A percentile compares a stretch with the other conserved stretches of the same genome.
Evolutionary conservation across 2,888 invertebrate species (phyloP).

Genomic region (Meta bourneti): DNA sequence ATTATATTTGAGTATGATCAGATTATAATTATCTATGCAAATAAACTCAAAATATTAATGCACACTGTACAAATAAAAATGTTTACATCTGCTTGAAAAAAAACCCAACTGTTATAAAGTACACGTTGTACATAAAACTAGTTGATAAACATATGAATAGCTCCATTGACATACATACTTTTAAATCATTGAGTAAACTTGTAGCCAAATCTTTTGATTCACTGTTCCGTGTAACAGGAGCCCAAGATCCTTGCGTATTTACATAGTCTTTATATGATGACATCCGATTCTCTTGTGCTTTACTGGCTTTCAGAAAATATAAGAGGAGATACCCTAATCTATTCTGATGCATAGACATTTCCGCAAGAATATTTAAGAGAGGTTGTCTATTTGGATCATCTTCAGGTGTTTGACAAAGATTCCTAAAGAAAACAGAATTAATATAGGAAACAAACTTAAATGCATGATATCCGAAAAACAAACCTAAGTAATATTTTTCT

Average conservation of each 20-base stretch:
- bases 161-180: constrained; percentile 81
- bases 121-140: too few relatives aligned
- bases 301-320: constrained; percentile 91
- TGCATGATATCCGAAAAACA: neutral
- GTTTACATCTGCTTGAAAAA: too few relatives aligned
- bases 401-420: constrained; percentile 87
- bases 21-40: too few relatives aligned
- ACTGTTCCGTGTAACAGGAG: constrained; percentile 77
- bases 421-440: constrained; percentile 82
- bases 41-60: too few relatives aligned
- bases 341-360: constrained; percentile 87
- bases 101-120: too few relatives aligned
- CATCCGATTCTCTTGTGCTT: constrained; percentile 87
- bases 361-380: constrained; percentile 89
- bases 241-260: constrained; percentile 83
- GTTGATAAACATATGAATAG: too few relatives aligned
- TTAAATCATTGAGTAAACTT: constrained; percentile 89
- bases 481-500: neutral
- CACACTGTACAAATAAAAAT: too few relatives aligned
- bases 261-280: constrained; percentile 89
- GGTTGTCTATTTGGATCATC: constrained; percentile 90
- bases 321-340: constrained; percentile 91
- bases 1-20: too few relatives aligned
- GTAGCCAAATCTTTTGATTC: constrained; percentile 81
- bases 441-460: neutral